These are phyloP conservation scores for Onchidella celtica DNA, from an alignment of 2,888 invertebrate species.

Conservation along the genomic window DNA sequence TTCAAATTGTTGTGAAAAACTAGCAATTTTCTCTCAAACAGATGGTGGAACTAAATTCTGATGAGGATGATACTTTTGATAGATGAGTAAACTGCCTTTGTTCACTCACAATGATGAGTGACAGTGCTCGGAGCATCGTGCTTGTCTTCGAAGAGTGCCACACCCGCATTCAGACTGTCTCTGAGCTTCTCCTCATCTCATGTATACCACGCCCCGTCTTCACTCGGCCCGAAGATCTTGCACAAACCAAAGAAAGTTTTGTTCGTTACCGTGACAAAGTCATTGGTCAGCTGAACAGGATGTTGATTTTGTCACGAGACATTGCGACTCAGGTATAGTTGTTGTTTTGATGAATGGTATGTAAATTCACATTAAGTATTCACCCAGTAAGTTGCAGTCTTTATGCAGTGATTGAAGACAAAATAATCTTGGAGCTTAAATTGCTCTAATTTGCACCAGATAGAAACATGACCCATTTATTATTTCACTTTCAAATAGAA, in stretches of 20 bases:
- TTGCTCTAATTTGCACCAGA: too few species aligned
- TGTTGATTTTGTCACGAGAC: conserved; percentile 65
- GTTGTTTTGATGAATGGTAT: background rate
- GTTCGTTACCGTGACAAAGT: conserved; percentile 64
- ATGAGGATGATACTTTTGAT: too few species aligned
- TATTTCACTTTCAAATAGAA: too few species aligned
- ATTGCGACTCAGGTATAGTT: conserved; percentile 62
- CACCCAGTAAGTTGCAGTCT: too few species aligned
- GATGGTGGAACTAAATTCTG: too few species aligned
- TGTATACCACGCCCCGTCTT: conserved; percentile 75
- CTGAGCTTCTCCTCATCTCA: conserved; percentile 76
- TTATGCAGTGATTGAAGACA: too few species aligned
- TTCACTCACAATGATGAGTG: conserved; percentile 50
- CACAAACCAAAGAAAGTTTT: conserved; percentile 46
- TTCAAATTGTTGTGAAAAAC: too few species aligned
- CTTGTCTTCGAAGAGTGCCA: conserved; percentile 72
- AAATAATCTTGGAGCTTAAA: too few species aligned
- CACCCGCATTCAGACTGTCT: conserved; percentile 76
- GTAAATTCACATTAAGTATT: too few species aligned
- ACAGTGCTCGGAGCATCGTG: conserved; percentile 67
- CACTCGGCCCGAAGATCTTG: conserved; percentile 58
- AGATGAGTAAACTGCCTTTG: too few species aligned
- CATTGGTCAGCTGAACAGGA: conserved; percentile 63
- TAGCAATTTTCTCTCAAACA: too few species aligned
- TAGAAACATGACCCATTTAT: too few species aligned